A percentile compares a stretch with the other conserved stretches of the same genome.
Conservation (phyloP, 2,797 vertebrate species). For the Micrastur ruficollis region DNA sequence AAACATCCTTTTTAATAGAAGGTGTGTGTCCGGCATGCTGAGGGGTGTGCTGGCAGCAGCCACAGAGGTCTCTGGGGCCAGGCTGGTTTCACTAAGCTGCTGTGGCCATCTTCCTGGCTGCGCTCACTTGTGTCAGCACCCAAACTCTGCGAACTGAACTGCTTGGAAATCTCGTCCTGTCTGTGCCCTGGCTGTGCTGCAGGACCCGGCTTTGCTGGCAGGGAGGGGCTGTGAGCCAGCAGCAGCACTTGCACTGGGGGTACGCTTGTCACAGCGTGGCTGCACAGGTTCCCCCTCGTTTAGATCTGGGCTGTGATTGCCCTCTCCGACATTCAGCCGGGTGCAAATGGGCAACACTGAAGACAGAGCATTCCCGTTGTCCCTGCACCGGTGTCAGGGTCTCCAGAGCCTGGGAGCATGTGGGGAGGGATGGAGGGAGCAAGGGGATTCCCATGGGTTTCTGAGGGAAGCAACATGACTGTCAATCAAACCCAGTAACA, state of each 20-base stretch:
- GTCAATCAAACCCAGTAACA: rapidly evolving
- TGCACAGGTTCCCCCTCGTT: background rate
- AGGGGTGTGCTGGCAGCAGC: background rate
- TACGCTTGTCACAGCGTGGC: background rate
- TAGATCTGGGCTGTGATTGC: background rate
- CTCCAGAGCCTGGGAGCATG: rapidly evolving
- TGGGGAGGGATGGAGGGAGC: background rate
- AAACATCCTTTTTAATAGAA: slow-evolving; percentile 92
- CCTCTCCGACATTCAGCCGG: background rate
- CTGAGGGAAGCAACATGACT: rapidly evolving
- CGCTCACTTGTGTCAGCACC: rapidly evolving
- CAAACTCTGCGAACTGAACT: background rate
- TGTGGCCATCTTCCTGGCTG: background rate
- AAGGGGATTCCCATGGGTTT: background rate
- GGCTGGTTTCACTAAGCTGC: background rate
- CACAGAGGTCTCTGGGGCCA: rapidly evolving
- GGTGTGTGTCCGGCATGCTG: slow-evolving; percentile 66
- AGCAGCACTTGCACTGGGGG: background rate
- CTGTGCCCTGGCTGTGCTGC: background rate
- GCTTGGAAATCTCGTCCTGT: background rate
- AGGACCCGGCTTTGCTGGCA: background rate
- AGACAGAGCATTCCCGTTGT: background rate
- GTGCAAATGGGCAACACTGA: background rate
- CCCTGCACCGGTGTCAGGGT: background rate
- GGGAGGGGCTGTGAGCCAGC: background rate